phyloP scores from a whole-genome alignment of 2,888 invertebrate species.

The Drosophila infuscata region DNA sequence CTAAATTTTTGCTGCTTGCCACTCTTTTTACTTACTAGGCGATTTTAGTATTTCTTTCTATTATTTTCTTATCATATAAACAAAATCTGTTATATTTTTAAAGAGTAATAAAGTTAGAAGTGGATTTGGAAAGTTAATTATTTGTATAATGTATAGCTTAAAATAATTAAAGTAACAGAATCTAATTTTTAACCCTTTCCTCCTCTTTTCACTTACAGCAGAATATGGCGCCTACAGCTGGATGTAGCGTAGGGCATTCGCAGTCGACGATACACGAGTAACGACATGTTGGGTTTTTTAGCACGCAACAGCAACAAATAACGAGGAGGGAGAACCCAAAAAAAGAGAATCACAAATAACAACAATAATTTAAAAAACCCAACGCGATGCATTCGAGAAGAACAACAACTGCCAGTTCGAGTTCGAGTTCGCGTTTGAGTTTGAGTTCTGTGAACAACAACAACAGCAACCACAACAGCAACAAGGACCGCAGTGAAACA shows the following conservation, averaged over 20 bases:
- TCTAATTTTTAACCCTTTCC: neutral
- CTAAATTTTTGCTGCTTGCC: neutral
- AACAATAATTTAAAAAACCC: conserved; percentile 15
- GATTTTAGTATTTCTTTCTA: neutral
- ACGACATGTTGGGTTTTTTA: conserved; percentile 55
- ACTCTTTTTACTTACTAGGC: neutral
- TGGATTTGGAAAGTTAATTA: neutral
- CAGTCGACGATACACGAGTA: conserved; percentile 51
- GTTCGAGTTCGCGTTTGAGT: conserved; percentile 23
- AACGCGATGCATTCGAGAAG: conserved; percentile 43
- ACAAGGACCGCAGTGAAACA: conserved; percentile 7
- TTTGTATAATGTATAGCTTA: neutral
- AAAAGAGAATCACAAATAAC: conserved; percentile 20
- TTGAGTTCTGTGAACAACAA: conserved; percentile 43
- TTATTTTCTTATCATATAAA: neutral
- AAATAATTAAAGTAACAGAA: neutral
- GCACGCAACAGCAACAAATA: conserved; percentile 40
- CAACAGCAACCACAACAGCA: conserved; percentile 3
- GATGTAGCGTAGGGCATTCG: conserved; percentile 47
- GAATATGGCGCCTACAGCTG: conserved; percentile 62
- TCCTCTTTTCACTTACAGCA: conserved; percentile 28
- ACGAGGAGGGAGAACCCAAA: conserved; percentile 13
- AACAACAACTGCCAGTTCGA: conserved; percentile 17
- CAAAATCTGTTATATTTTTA: neutral
- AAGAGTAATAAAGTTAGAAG: neutral